Evolutionary conservation across 2,797 vertebrate species (phyloP), one percentile per base, ranked within the genome.

Genomic region (Hypotaenidia okinawae): DNA sequence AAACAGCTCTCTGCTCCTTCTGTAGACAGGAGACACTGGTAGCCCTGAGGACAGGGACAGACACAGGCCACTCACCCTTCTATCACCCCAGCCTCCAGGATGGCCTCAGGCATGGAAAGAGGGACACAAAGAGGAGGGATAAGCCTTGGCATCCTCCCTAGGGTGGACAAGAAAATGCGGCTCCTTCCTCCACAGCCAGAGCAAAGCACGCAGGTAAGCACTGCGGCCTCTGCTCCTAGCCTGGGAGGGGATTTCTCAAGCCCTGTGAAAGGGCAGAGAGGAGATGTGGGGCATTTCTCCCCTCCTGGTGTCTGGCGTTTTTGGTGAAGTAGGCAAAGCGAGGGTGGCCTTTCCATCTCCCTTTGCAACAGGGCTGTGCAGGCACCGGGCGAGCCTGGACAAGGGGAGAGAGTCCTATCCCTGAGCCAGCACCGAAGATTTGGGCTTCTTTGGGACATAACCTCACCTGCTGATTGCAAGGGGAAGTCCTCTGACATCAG

Each of bases 1-100:
- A 2, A 61, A 18, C 43, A 37, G 51, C 9, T 35, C 32, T 51
- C 35, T 35, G 55, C 41, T 61, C 49, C 55, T 84, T 14, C 41
- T 51, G 22, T 1, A 3, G 41, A 69, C 21, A 27, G 22, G 35
- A 68, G 24, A 55, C 0, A 1, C n/a, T 1, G 0, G 32, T 8
- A 49, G 41, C 47, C n/a, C 49, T 2, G 21, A 55, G 52, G 39
- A 51, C 41, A 55, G 58, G 19, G 58, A 43, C 10, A n/a, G 75
- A 23, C 39, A 41, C 0, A 5, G 32, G 17, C 30, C 1, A 0
- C 76, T 72, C 24, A 11, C 59, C 41, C 57, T 70, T 23, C 54
- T 19, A 41, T n/a, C 58, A 41, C 22, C 45, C 39, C 51, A 55
- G 45, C 45, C 47, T 55, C 58, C 62, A 45, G 27, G 39, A 33